Conservation (phyloP, 2,888 invertebrate species). For the Stegana nigrithorax region DNA sequence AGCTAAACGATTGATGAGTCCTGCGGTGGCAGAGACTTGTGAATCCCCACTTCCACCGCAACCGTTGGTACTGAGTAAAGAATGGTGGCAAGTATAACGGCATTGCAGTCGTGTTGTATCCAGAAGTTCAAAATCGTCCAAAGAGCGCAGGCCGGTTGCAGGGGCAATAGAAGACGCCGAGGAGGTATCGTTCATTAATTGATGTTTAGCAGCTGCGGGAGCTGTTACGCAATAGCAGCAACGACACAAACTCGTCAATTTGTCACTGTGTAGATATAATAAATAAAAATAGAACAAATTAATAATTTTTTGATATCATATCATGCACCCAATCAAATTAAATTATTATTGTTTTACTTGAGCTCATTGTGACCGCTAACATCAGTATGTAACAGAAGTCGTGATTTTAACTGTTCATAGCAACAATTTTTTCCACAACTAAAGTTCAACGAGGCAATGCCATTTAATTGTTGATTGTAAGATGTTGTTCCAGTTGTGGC, state of each 20-base stretch:
- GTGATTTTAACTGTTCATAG: constrained; percentile 64
- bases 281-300: background rate
- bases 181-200: constrained; percentile 59
- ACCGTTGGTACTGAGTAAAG: constrained; percentile 51
- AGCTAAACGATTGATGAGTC: constrained; percentile 70
- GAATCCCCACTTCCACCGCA: constrained; percentile 55
- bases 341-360: constrained; percentile 44
- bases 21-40: constrained; percentile 66
- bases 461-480: constrained; percentile 54
- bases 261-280: constrained; percentile 54
- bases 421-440: constrained; percentile 54
- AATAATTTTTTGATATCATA: background rate
- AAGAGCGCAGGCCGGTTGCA: constrained; percentile 72
- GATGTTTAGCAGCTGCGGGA: constrained; percentile 43
- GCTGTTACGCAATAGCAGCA: constrained; percentile 64
- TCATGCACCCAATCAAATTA: background rate
- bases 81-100: constrained; percentile 65
- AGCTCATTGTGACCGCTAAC: constrained; percentile 48
- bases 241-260: constrained; percentile 65
- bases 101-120: constrained; percentile 58
- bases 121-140: constrained; percentile 72
- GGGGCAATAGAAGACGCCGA: constrained; percentile 47
- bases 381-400: constrained; percentile 55
- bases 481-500: constrained; percentile 41
- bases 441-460: constrained; percentile 45